Conservation (phyloP, 2,113 vertebrate genomes). For the Aptenodytes forsteri region DNA sequence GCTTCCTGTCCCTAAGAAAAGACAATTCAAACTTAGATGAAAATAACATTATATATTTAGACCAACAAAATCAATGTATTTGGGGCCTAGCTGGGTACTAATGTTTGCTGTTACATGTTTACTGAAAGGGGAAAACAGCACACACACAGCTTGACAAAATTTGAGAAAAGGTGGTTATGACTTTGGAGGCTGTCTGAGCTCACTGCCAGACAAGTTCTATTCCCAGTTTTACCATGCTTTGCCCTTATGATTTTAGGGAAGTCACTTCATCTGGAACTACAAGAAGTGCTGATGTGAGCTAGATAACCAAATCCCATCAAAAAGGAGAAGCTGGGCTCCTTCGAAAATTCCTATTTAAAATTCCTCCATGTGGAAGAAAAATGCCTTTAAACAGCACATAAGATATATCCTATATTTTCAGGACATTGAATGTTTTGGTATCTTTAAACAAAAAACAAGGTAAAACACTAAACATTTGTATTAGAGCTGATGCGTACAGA, state of each 20-base stretch:
- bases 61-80: background rate
- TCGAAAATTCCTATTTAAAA: background rate
- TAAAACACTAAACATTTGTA: background rate
- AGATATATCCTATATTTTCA: background rate
- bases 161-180: background rate
- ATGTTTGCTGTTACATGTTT: background rate
- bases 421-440: background rate
- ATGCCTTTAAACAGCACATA: background rate
- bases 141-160: background rate
- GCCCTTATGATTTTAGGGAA: background rate
- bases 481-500: background rate
- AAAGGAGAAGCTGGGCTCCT: background rate
- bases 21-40: constrained; percentile 38
- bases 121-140: background rate
- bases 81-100: background rate
- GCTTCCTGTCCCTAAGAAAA: constrained; percentile 83
- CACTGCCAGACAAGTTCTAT: background rate
- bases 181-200: background rate
- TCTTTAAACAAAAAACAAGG: background rate
- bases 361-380: background rate
- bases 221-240: background rate
- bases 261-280: background rate
- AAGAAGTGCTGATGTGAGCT: background rate
- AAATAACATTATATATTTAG: background rate
- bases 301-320: background rate